Percentiles rank a stretch among this genome's conserved stretches.
Conservation (phyloP, 2,797 vertebrate species). For the Hapalemur alaotrensis region DNA sequence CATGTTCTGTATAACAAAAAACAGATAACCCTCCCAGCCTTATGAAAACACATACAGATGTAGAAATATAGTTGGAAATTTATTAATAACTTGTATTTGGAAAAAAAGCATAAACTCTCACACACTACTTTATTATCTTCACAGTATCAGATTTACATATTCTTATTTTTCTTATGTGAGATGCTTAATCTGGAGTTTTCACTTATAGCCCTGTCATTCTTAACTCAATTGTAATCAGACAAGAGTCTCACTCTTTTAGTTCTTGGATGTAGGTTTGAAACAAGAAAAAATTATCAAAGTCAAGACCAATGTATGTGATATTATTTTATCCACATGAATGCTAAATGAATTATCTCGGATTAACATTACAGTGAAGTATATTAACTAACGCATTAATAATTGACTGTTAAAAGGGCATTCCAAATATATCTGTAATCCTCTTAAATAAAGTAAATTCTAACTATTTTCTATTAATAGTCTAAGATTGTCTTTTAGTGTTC, state of each 20-base stretch:
- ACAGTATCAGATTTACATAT: background rate
- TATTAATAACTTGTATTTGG: background rate
- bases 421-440: constrained; percentile 50
- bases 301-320: background rate
- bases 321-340: constrained; percentile 40
- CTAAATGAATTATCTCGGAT: constrained; percentile 40
- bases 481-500: constrained; percentile 35
- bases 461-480: background rate
- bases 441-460: constrained; percentile 52
- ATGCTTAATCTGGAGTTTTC: background rate
- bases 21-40: background rate
- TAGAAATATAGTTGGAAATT: constrained; percentile 12
- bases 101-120: background rate
- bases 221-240: background rate
- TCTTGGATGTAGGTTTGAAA: background rate
- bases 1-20: background rate
- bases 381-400: background rate
- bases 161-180: background rate
- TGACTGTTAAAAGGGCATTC: constrained; percentile 51
- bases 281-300: background rate
- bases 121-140: background rate
- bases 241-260: background rate
- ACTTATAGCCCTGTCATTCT: background rate
- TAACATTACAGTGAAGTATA: constrained; percentile 18
- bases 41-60: background rate